These are phyloP conservation scores for Drosophila flavopinicola DNA, from an alignment of 2,888 invertebrate species.

Conservation along the genomic window DNA sequence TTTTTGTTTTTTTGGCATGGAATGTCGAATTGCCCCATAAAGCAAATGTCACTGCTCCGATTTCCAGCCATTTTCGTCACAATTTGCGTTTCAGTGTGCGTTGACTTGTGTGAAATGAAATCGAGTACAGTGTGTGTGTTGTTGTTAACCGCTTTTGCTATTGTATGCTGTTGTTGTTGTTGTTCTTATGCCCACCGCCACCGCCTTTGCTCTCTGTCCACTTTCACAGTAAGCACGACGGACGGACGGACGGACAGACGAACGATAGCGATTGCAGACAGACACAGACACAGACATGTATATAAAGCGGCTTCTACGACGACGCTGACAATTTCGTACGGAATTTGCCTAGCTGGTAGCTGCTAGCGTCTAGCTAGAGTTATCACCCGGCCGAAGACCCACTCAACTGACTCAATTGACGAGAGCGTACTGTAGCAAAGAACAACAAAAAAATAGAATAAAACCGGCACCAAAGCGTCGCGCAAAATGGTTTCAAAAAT, in stretches of 20 bases:
- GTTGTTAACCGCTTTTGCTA: conserved; percentile 57
- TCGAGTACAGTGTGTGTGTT: conserved; percentile 66
- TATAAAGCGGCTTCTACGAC: conserved; percentile 55
- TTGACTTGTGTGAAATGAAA: conserved; percentile 64
- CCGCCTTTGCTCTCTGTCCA: conserved; percentile 63
- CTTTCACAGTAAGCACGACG: conserved; percentile 69
- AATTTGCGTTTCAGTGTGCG: conserved; percentile 58
- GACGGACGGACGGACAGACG: conserved; percentile 1
- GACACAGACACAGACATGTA: conserved; percentile 7
- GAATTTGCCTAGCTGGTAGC: conserved; percentile 75
- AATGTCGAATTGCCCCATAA: conserved; percentile 18
- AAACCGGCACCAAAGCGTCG: conserved; percentile 65
- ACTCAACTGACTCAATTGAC: conserved; percentile 51
- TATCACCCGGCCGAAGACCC: conserved; percentile 51
- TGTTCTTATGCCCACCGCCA: conserved; percentile 33
- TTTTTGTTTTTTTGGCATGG: conserved; percentile 9
- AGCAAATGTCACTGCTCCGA: conserved; percentile 10
- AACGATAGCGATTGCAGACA: conserved; percentile 30
- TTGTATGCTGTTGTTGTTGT: conserved; percentile 16
- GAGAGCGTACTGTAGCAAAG: conserved; percentile 16
- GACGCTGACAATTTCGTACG: conserved; percentile 43
- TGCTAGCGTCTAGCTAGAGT: conserved; percentile 63
- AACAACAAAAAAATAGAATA: conserved; percentile 4
- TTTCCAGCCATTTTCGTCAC: conserved; percentile 10
- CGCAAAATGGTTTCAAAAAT: conserved; percentile 81